Conservation (phyloP, 2,888 invertebrate species). For the Euclidia mi region DNA sequence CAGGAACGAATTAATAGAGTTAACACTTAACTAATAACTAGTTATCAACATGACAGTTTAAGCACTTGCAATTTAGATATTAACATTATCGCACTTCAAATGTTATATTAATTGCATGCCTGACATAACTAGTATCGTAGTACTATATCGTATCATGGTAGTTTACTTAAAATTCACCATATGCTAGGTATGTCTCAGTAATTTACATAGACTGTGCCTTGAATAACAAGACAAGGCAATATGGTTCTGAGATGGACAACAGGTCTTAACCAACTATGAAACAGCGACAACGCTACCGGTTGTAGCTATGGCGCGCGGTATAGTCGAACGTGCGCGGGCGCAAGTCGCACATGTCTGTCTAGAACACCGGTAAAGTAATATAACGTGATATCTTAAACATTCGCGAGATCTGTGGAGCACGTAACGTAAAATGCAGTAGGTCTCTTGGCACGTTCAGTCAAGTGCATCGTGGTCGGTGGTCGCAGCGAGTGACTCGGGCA, state of each 20-base stretch:
- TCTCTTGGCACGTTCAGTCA: conserved; percentile 57
- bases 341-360: conserved; percentile 42
- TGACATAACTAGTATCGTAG: no score
- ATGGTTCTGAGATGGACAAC: conserved; percentile 25
- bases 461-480: conserved; percentile 60
- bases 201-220: no score
- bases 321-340: conserved; percentile 46
- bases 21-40: no score
- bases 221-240: not conserved
- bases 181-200: no score
- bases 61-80: no score
- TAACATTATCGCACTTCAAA: no score
- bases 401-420: conserved; percentile 30
- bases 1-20: no score
- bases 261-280: conserved; percentile 38
- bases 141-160: no score
- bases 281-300: conserved; percentile 45
- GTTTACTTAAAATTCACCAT: no score
- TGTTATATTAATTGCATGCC: no score
- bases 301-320: conserved; percentile 31
- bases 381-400: conserved; percentile 35
- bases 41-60: no score
- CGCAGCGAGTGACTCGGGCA: conserved; percentile 42
- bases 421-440: conserved; percentile 40
- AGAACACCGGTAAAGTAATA: conserved; percentile 27